These are phyloP conservation scores for Ditula angustiorana DNA, from an alignment of 2,888 invertebrate species.

Conservation along the genomic window DNA sequence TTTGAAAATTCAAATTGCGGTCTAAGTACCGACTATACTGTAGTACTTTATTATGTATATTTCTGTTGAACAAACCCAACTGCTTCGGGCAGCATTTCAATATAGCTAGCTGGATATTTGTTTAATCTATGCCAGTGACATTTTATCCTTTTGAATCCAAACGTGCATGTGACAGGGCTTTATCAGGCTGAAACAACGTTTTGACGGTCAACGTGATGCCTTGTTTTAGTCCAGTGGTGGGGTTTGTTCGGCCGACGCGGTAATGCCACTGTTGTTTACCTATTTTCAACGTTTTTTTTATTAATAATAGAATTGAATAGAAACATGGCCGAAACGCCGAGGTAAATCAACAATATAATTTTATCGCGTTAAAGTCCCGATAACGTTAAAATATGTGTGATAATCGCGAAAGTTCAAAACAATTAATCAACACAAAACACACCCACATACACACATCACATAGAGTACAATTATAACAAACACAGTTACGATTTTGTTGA, in stretches of 20 bases:
- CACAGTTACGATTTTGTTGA: too few species aligned
- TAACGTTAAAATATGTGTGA: too few species aligned
- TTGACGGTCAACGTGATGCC: slow-evolving; percentile 25
- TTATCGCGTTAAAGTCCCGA: too few species aligned
- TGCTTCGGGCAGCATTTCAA: not conserved
- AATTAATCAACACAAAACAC: too few species aligned
- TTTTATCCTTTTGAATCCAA: slow-evolving; percentile 32
- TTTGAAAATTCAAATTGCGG: not conserved
- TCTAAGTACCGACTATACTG: not conserved
- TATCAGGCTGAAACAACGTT: slow-evolving; percentile 39
- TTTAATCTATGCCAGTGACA: slow-evolving; percentile 36
- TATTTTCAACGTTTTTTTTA: not conserved
- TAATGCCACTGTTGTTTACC: not conserved
- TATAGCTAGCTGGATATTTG: slow-evolving; percentile 32
- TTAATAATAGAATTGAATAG: too few species aligned
- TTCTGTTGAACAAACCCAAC: not conserved
- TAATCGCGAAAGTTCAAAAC: too few species aligned
- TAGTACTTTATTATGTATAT: too few species aligned
- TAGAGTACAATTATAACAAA: too few species aligned
- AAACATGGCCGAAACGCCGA: too few species aligned
- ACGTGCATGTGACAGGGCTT: slow-evolving; percentile 40
- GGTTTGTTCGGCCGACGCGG: slow-evolving; percentile 1
- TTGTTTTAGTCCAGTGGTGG: not conserved
- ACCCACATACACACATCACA: too few species aligned
- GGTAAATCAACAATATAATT: too few species aligned